phyloP scores from a whole-genome alignment of 2,888 invertebrate species.

The Hyppa rectilinea region DNA sequence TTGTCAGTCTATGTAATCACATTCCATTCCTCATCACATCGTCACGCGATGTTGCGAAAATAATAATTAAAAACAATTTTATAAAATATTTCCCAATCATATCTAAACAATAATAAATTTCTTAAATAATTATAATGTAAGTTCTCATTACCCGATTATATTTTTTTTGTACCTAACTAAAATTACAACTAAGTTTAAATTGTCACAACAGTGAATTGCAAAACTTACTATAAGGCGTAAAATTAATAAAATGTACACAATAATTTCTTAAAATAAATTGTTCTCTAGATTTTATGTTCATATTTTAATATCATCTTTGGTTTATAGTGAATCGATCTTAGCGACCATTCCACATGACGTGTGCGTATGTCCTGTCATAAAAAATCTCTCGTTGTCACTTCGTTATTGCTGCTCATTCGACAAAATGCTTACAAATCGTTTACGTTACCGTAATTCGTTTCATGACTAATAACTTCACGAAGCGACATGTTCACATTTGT shows the following conservation, averaged over 20 bases:
- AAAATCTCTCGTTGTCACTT: conserved; percentile 20
- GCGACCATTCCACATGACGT: conserved; percentile 67
- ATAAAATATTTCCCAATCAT: conserved; percentile 66
- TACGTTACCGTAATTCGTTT: conserved; percentile 32
- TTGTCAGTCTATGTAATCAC: conserved; percentile 78
- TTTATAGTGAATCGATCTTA: conserved; percentile 76
- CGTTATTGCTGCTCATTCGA: conserved; percentile 28
- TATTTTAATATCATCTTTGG: conserved; percentile 88
- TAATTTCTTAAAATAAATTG: conserved; percentile 73
- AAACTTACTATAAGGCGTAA: conserved; percentile 55
- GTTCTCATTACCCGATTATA: conserved; percentile 65
- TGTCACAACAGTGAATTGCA: conserved; percentile 73
- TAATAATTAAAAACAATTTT: conserved; percentile 64
- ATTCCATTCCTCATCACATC: conserved; percentile 63
- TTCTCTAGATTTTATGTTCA: conserved; percentile 74
- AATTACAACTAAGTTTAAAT: conserved; percentile 59
- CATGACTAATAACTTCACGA: conserved; percentile 29
- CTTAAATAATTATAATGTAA: conserved; percentile 62
- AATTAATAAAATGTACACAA: conserved; percentile 64
- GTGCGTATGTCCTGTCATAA: conserved; percentile 38
- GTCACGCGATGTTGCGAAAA: conserved; percentile 52
- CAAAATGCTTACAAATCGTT: conserved; percentile 29
- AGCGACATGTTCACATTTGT: conserved; percentile 16
- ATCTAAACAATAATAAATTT: conserved; percentile 68
- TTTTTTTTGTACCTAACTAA: conserved; percentile 57